These are phyloP conservation scores for Heliconius erato DNA, from an alignment of 2,888 invertebrate species.

Conservation along the genomic window DNA sequence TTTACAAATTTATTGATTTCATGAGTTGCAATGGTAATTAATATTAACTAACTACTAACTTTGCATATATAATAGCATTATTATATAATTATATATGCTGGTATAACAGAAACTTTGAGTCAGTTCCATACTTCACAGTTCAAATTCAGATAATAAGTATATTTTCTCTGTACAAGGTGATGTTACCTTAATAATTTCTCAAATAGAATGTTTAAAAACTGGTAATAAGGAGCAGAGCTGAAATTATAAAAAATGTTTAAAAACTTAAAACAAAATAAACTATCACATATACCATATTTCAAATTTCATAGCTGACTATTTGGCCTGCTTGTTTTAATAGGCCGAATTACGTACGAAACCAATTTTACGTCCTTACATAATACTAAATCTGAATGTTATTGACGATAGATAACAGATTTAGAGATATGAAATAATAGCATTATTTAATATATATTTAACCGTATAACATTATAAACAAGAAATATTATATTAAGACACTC, in stretches of 20 bases:
- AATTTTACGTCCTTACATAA: slow-evolving; percentile 29
- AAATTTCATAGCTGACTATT: background rate
- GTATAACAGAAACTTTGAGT: background rate
- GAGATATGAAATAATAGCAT: background rate
- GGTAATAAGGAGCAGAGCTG: background rate
- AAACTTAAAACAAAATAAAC: background rate
- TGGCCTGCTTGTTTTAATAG: background rate
- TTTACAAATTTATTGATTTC: background rate
- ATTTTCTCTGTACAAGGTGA: background rate
- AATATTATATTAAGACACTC: background rate
- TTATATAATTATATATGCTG: background rate
- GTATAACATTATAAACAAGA: too few species aligned
- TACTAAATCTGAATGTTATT: slow-evolving; percentile 42
- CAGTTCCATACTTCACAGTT: background rate
- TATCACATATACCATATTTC: background rate
- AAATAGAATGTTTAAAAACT: background rate
- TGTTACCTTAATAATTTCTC: background rate
- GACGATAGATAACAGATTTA: background rate
- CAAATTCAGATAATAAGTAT: background rate
- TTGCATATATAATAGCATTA: background rate
- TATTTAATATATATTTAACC: too few species aligned
- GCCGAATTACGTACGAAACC: background rate
- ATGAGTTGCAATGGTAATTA: background rate
- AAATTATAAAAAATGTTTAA: background rate
- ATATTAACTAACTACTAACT: background rate